Percentiles rank a stretch among this genome's conserved stretches.
phyloP scores from a whole-genome alignment of 2,797 vertebrate genomes.

The Sebastes minor region DNA sequence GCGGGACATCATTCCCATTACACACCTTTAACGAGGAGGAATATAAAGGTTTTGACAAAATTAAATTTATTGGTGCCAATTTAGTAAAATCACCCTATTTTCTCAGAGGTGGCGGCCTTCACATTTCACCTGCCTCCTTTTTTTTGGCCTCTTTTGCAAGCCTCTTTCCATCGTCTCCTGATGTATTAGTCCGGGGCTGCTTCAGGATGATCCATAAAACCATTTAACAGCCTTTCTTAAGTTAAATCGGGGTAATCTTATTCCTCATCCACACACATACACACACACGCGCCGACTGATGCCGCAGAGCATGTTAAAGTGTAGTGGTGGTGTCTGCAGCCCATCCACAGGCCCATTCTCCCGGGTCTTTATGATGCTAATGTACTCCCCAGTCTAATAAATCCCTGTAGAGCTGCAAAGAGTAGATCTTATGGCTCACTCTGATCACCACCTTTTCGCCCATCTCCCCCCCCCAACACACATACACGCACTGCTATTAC shows the following conservation, averaged over 20 bases:
- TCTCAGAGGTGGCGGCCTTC: slow-evolving; percentile 25
- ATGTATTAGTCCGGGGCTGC: slow-evolving; percentile 64
- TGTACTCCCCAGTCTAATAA: slow-evolving; percentile 86
- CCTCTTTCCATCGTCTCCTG: slow-evolving; percentile 51
- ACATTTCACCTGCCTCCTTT: slow-evolving; percentile 18
- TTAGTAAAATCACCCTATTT: not conserved
- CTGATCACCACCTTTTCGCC: slow-evolving; percentile 70
- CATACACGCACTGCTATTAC: slow-evolving; percentile 53
- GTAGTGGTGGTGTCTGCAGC: slow-evolving; percentile 71
- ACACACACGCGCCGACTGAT: slow-evolving; percentile 35
- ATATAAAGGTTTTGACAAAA: slow-evolving; percentile 1
- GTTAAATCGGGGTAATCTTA: slow-evolving; percentile 80
- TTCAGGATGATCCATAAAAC: slow-evolving; percentile 77
- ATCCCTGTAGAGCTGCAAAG: slow-evolving; percentile 83
- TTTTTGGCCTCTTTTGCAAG: slow-evolving; percentile 15
- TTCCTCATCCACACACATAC: slow-evolving; percentile 65
- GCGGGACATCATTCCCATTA: not conserved
- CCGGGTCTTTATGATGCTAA: slow-evolving; percentile 87
- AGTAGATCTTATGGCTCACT: slow-evolving; percentile 82
- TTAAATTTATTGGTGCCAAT: not conserved
- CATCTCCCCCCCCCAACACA: slow-evolving; percentile 35
- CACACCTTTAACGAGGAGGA: not conserved
- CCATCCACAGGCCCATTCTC: slow-evolving; percentile 79
- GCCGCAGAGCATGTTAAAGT: slow-evolving; percentile 67
- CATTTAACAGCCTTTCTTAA: slow-evolving; percentile 78